These are phyloP conservation scores for Aspidiotus destructor DNA, from an alignment of 2,888 invertebrate genomes.

Conservation along the genomic window DNA sequence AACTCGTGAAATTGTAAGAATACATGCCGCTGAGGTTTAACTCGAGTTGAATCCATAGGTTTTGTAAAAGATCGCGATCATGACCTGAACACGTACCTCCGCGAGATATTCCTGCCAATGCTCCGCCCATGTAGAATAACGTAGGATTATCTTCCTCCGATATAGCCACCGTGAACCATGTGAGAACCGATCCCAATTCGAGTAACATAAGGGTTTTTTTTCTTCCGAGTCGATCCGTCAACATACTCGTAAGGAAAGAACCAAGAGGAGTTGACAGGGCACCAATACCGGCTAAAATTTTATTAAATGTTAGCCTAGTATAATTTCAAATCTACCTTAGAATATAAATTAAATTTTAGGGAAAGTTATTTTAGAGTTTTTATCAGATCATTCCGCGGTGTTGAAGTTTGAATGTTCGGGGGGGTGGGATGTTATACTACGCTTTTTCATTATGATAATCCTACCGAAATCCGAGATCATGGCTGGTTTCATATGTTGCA, in stretches of 20 bases:
- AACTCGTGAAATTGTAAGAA: too few relatives aligned
- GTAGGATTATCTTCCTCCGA: not conserved
- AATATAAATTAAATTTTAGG: too few relatives aligned
- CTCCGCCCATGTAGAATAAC: constrained; percentile 2
- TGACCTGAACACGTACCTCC: constrained; percentile 7
- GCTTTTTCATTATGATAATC: not conserved
- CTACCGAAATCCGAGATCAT: constrained; percentile 14
- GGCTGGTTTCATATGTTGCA: not conserved
- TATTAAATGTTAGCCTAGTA: not conserved
- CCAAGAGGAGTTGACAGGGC: constrained; percentile 20
- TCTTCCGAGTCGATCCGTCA: constrained; percentile 12
- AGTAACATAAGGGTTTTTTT: constrained; percentile 13
- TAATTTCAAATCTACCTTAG: too few relatives aligned
- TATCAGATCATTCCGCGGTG: too few relatives aligned
- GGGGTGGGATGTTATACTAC: too few relatives aligned
- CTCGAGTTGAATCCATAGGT: too few relatives aligned
- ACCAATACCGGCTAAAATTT: constrained; percentile 11
- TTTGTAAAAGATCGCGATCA: too few relatives aligned
- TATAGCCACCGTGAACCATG: constrained; percentile 5
- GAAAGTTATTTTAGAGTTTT: too few relatives aligned
- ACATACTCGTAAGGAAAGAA: not conserved
- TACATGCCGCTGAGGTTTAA: too few relatives aligned
- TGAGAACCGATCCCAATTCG: not conserved
- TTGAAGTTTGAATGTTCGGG: too few relatives aligned
- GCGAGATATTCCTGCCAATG: constrained; percentile 8